Percentiles rank a stretch among this genome's conserved stretches.
phyloP scores from a whole-genome alignment of 1,140 invertebrate species.

The Cotesia chilonis region DNA sequence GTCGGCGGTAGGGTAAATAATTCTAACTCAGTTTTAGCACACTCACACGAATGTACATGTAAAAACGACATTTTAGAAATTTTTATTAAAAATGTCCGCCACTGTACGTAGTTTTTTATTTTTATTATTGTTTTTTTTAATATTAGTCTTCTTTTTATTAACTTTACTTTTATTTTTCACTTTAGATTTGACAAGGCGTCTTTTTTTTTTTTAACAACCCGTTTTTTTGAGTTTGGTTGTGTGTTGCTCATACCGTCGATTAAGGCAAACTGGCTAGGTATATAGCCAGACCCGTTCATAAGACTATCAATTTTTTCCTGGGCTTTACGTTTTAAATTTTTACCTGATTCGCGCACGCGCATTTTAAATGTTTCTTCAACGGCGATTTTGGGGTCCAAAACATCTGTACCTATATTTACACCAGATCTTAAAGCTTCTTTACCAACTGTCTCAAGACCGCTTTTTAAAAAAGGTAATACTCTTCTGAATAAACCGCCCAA shows the following conservation, averaged over 20 bases:
- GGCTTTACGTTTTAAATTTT: not conserved
- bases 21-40: constrained; percentile 58
- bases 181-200: not conserved
- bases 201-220: too few relatives aligned
- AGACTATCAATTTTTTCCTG: constrained; percentile 21
- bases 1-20: constrained; percentile 47
- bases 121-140: not conserved
- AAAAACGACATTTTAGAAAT: constrained; percentile 32
- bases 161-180: not conserved
- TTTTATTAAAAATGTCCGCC: not conserved
- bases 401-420: too few relatives aligned
- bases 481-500: constrained; percentile 40
- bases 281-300: not conserved
- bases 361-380: constrained; percentile 35
- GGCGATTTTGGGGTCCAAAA: not conserved
- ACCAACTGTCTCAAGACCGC: constrained; percentile 32
- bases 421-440: constrained; percentile 4
- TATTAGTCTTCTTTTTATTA: not conserved
- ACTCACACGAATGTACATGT: constrained; percentile 49
- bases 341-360: constrained; percentile 3
- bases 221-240: too few relatives aligned
- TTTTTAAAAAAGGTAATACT: constrained; percentile 38
- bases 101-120: not conserved
- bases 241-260: not conserved
- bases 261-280: not conserved